Conservation (phyloP, 92 coral and sea anemone species). For the Parazoanthus swiftii region DNA sequence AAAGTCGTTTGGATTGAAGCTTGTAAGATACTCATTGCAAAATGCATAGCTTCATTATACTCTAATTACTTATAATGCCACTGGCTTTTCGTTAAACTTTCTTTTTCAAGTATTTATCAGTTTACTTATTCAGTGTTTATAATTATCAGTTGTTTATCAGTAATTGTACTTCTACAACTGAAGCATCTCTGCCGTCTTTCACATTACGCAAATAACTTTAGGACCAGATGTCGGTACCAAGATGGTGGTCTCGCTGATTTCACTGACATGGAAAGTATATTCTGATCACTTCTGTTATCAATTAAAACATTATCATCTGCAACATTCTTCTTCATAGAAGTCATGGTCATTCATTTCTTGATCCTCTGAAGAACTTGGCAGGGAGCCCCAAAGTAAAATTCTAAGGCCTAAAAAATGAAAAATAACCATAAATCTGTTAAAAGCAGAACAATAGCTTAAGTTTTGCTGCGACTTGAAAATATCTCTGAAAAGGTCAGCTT, state of each 20-base stretch:
- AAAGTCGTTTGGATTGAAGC: no score
- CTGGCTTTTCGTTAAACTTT: no score
- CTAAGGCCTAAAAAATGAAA: constrained; percentile 4
- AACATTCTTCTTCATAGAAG: constrained; percentile 81
- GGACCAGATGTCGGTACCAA: neutral
- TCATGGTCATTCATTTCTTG: constrained; percentile 64
- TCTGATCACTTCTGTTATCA: neutral
- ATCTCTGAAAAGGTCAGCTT: no score
- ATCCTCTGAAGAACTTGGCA: constrained; percentile 88
- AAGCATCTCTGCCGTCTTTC: neutral
- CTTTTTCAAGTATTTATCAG: no score
- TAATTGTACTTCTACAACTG: neutral
- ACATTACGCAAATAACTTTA: neutral
- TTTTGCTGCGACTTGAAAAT: no score
- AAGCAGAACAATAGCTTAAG: no score
- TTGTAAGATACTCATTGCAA: no score
- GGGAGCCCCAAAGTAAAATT: constrained; percentile 83
- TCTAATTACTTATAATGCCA: no score
- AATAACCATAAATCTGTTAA: neutral
- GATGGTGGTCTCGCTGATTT: neutral
- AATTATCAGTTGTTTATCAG: no score
- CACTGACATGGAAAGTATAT: neutral
- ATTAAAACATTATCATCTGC: constrained; percentile 46
- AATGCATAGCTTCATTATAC: no score
- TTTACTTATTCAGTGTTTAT: no score